Evolutionary conservation across 2,797 vertebrate genomes (phyloP).

Genomic region (Carapus acus): DNA sequence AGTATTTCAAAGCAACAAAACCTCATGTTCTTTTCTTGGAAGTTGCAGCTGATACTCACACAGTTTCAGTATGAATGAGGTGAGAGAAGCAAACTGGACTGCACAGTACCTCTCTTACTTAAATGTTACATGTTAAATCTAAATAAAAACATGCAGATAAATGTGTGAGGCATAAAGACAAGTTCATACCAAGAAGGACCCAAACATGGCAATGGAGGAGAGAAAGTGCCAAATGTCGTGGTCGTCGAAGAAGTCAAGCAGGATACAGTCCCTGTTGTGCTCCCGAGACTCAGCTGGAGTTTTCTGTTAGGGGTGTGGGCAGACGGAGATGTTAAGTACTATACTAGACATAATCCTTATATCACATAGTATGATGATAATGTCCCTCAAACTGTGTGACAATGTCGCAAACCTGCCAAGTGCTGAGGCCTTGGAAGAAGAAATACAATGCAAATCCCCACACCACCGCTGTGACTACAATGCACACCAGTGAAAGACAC

Average conservation of each 20-base stretch:
- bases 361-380: not conserved
- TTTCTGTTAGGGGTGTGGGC: conserved; percentile 73
- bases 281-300: conserved; percentile 94
- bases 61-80: no score
- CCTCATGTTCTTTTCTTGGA: no score
- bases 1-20: no score
- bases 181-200: conserved; percentile 86
- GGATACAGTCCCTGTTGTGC: conserved; percentile 93
- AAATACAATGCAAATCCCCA: conserved; percentile 96
- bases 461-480: conserved; percentile 88
- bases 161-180: not conserved
- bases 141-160: no score
- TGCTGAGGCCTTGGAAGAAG: conserved; percentile 99
- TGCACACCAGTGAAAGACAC: conserved; percentile 85
- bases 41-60: no score
- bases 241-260: conserved; percentile 93
- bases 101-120: no score
- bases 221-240: conserved; percentile 99
- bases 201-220: conserved; percentile 98
- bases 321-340: not conserved
- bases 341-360: not conserved
- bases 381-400: not conserved
- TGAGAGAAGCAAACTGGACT: no score
- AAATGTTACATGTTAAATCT: no score
- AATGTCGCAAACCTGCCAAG: conserved; percentile 86